Base-by-base conservation (phyloP, 2,888 invertebrate genomes). In the Andrena chrysosceles region DNA sequence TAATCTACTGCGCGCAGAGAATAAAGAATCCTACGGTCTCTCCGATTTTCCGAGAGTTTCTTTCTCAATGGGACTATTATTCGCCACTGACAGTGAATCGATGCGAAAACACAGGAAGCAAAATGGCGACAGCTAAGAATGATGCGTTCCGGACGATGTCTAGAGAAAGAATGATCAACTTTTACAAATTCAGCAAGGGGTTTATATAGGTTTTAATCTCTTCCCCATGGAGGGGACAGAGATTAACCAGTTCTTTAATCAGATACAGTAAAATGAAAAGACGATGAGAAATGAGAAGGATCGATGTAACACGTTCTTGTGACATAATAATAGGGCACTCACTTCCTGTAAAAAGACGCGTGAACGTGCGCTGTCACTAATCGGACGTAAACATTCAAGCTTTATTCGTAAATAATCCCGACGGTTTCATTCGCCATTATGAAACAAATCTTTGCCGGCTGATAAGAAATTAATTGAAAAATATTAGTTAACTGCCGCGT, bases 131-230 rank as follows among this genome's bases (percentile, higher is more conserved):
- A 54, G 54, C 23, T 23, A 7, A 20, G n/a, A 20, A 3, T n/a
- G 2, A 16, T 48, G 26, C 20, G 29, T 42, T 5, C 33, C n/a
- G 5, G 0, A n/a, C 23, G 60, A 74, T 6, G 26, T 23, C 26
- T 16, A 59, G 26, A 16, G 20, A 16, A 8, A 63, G 42, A 78
- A 42, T 77, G 59, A 63, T 35, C 62, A n/a, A 35, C 31, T 73
- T 62, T 52, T 42, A 35, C 10, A 13, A 69, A 49, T 26, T n/a
- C 29, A 6, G 23, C 8, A 31, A 1, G 0, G 62, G 7, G 33
- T 74, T 84, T 81, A 77, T 81, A 64, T 52, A 81, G 56, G 31
- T 75, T 54, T 10, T 20, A 6, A 13, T 16, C 26, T 5, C 26
- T 33, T n/a, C 31, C 8, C 26, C 5, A 7, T 7, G 8, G 20